Base-by-base conservation (phyloP, 2,888 invertebrate species). In the Chalcis sispes region DNA sequence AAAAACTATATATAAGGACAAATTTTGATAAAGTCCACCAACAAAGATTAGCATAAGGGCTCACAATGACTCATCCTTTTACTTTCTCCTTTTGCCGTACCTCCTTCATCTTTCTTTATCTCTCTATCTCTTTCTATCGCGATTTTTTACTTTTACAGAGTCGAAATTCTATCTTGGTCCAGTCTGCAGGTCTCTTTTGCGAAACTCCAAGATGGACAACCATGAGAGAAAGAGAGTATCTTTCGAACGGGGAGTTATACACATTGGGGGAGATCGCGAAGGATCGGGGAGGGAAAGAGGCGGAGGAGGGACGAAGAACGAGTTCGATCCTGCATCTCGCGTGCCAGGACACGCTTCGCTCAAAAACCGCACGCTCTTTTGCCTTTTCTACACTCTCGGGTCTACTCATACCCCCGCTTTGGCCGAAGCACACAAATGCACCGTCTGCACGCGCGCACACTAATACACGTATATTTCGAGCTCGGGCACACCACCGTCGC, bases 281-380 rank as follows among this genome's bases (percentile, higher is more conserved):
- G 77, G 65, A 65, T 70, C 10, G 72, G 61, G 65, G 58, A 65
- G 79, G 77, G 65, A 65, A 70, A 27, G 72, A 64, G 65, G 58
- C 50, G 73, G 50, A 25, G 65, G 46, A 59, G 61, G 48, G 48
- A 52, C 13, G 65, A 20, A 48, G 61, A 62, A 83, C 84, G 82
- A 82, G 83, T 83, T 85, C 79, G 85, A 84, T 83, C 83, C 82
- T 83, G 83, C 81, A 81, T 84, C 83, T 85, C 83, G 85, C 85
- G 83, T 84, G 83, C 85, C 83, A 82, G 79, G 85, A 85, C 85
- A 85, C 84, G 84, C 85, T 85, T 84, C 83, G 85, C 83, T 81
- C 81, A 80, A 78, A 81, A 78, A 80, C 80, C 80, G 81, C 81
- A 79, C 62, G 76, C 79, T 77, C 78, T 52, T 23, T 61, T 40